Percentiles rank a stretch among this genome's conserved stretches.
Evolutionary conservation across 2,113 vertebrate species (phyloP).

Genomic region (Cyanoramphus novaezelandiae): DNA sequence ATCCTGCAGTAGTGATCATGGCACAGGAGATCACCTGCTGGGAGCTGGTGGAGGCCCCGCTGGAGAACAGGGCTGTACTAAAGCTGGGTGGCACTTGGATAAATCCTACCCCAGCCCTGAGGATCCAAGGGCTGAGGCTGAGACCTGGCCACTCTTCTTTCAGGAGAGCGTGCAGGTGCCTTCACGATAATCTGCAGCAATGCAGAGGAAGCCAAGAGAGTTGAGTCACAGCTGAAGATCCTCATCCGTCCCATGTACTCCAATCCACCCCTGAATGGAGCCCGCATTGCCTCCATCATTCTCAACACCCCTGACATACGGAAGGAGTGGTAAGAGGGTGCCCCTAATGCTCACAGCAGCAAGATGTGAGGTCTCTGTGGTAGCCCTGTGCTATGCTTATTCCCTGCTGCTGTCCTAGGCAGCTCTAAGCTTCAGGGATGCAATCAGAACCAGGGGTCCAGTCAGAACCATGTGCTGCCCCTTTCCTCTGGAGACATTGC

Average conservation of each 20-base stretch:
- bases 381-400: not conserved
- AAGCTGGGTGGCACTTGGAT: not conserved
- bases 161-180: constrained; percentile 94
- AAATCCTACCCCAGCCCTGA: not conserved
- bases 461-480: not conserved
- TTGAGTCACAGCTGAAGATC: constrained; percentile 97
- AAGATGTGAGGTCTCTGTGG: not conserved
- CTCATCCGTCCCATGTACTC: constrained; percentile 98
- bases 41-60: not conserved
- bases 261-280: constrained; percentile 93
- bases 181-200: constrained; percentile 92
- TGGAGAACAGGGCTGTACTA: not conserved
- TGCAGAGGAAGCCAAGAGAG: constrained; percentile 89
- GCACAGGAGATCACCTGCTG: not conserved
- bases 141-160: not conserved
- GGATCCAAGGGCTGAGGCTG: not conserved
- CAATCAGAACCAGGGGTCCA: not conserved
- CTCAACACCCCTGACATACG: constrained; percentile 89
- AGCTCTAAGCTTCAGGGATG: not conserved
- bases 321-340: constrained; percentile 84
- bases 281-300: constrained; percentile 90
- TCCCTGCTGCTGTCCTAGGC: not conserved
- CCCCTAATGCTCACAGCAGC: rapidly evolving
- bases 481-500: not conserved
- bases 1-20: not conserved